phyloP scores from a whole-genome alignment of 2,113 vertebrate genomes.

The Physeter macrocephalus region DNA sequence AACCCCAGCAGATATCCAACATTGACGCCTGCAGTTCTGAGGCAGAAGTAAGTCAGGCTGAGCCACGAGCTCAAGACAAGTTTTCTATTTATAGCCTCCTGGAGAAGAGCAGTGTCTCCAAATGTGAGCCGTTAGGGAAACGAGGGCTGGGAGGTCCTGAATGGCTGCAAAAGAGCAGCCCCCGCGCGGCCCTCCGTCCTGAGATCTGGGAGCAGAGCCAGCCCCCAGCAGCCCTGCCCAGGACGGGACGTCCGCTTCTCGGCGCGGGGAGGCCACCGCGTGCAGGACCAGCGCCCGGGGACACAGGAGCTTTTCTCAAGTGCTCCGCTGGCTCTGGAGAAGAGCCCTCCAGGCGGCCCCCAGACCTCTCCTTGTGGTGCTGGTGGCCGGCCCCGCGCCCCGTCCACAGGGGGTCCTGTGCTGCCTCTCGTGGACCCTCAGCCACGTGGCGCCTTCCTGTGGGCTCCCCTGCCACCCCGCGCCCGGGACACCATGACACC shows the following conservation, averaged over 20 bases:
- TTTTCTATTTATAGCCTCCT: not conserved
- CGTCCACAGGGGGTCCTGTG: accelerated
- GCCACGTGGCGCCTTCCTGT: not conserved
- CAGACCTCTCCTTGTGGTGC: not conserved
- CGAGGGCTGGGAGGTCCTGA: not conserved
- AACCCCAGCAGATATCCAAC: not conserved
- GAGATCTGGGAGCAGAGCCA: not conserved
- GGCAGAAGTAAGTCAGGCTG: not conserved
- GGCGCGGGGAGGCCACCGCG: not conserved
- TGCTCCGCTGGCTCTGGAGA: not conserved
- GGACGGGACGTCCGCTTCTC: not conserved
- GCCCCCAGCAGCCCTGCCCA: not conserved
- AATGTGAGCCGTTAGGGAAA: not conserved
- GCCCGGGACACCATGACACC: not conserved
- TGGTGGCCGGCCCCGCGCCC: not conserved
- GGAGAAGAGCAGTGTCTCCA: not conserved
- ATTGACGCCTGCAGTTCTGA: not conserved
- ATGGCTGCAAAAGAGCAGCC: not conserved
- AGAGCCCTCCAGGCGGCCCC: not conserved
- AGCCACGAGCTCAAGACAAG: not conserved
- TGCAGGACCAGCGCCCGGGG: too few species aligned
- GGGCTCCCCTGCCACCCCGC: not conserved
- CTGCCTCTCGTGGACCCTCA: not conserved
- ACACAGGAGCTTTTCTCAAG: too few species aligned
- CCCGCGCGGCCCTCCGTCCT: not conserved